phyloP scores from a whole-genome alignment of 1,140 invertebrate genomes.

The Bombyx mandarina region DNA sequence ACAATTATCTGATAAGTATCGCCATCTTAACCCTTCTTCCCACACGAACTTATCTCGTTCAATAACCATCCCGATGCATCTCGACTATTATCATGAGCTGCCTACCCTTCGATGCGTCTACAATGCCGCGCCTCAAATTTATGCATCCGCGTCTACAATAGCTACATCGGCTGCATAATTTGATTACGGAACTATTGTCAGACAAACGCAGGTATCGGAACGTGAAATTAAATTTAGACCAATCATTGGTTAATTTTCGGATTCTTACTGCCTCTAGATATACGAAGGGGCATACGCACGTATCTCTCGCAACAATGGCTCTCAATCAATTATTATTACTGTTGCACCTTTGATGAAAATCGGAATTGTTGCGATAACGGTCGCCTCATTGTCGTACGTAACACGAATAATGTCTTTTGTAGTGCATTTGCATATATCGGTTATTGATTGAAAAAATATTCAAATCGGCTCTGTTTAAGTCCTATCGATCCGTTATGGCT shows the following conservation, averaged over 20 bases:
- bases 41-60: conserved; percentile 45
- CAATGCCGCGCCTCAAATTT: conserved; percentile 57
- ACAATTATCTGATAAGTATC: conserved; percentile 69
- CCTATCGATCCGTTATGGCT: conserved; percentile 59
- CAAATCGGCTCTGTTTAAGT: conserved; percentile 47
- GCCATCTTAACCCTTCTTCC: conserved; percentile 58
- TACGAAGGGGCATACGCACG: conserved; percentile 37
- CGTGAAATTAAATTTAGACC: conserved; percentile 69
- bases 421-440: conserved; percentile 62
- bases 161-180: conserved; percentile 65
- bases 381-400: conserved; percentile 49
- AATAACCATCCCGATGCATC: conserved; percentile 50
- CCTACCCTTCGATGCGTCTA: conserved; percentile 48
- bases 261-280: conserved; percentile 57
- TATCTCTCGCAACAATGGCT: conserved; percentile 57
- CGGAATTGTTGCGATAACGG: conserved; percentile 61
- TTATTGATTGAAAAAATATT: conserved; percentile 70
- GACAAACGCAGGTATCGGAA: conserved; percentile 58
- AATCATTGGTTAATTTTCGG: conserved; percentile 67
- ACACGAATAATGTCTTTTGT: conserved; percentile 50
- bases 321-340: conserved; percentile 65
- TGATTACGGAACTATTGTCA: conserved; percentile 66
- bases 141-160: conserved; percentile 58
- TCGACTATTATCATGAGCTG: conserved; percentile 43
- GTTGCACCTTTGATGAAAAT: conserved; percentile 64